Conservation (phyloP, 2,797 vertebrate genomes). For the Sphaeramia orbicularis region DNA sequence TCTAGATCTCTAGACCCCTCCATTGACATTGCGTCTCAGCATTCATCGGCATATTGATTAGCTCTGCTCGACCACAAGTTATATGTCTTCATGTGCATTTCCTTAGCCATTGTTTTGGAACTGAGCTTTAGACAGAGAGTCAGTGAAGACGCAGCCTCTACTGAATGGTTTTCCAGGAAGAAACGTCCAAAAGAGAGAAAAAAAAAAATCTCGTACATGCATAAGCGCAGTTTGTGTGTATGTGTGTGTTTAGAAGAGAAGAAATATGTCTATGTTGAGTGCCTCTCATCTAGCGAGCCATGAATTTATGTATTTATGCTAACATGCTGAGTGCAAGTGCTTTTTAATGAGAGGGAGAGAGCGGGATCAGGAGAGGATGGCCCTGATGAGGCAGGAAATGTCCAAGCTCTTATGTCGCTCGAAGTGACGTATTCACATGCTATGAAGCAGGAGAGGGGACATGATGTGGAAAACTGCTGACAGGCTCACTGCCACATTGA, state of each 20-base stretch:
- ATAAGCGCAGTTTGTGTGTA: constrained; percentile 12
- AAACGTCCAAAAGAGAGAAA: constrained; percentile 7
- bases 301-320: constrained; percentile 72
- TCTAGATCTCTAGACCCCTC: constrained; percentile 19
- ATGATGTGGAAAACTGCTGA: constrained; percentile 64
- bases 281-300: constrained; percentile 26
- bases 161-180: constrained; percentile 13
- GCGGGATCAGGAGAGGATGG: constrained; percentile 18
- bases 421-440: constrained; percentile 53
- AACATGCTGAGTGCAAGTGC: constrained; percentile 55
- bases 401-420: constrained; percentile 28
- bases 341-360: constrained; percentile 62
- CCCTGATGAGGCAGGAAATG: constrained; percentile 56
- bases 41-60: constrained; percentile 59
- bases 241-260: constrained; percentile 24
- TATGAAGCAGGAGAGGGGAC: constrained; percentile 43
- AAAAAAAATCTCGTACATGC: constrained; percentile 17
- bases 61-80: constrained; percentile 24
- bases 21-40: constrained; percentile 21
- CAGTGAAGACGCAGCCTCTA: constrained; percentile 7
- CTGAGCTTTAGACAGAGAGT: constrained; percentile 44
- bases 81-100: constrained; percentile 39
- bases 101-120: constrained; percentile 52
- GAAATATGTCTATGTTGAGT: constrained; percentile 31
- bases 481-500: constrained; percentile 40